Percentiles rank a stretch among this genome's conserved stretches.
These are phyloP conservation scores for Thalassoma bifasciatum DNA, from an alignment of 2,113 vertebrate species.

Conservation along the genomic window DNA sequence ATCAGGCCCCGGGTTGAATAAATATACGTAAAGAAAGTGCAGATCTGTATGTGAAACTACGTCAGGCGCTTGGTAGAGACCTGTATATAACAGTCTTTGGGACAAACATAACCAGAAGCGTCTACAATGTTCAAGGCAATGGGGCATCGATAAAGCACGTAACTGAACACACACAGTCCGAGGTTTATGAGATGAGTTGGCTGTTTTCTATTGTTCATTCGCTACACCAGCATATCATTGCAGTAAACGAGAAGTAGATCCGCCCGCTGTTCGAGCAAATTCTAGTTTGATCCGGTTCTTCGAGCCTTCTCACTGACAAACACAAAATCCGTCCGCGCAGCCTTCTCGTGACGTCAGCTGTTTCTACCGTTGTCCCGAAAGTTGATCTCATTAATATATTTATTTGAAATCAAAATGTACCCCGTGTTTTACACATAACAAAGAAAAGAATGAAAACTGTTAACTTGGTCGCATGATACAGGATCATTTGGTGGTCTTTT, in stretches of 20 bases:
- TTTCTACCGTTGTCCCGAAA: constrained; percentile 10
- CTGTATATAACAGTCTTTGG: too few relatives aligned
- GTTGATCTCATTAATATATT: too few relatives aligned
- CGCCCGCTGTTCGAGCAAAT: constrained; percentile 16
- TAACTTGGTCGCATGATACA: too few relatives aligned
- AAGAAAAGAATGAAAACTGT: too few relatives aligned
- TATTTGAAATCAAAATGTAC: too few relatives aligned
- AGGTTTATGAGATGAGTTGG: constrained; percentile 35
- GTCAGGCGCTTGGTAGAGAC: background rate
- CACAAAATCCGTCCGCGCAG: constrained; percentile 66
- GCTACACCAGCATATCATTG: constrained; percentile 56
- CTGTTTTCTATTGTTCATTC: constrained; percentile 55
- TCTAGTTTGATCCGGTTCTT: constrained; percentile 80
- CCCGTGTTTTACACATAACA: too few relatives aligned
- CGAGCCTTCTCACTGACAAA: constrained; percentile 21
- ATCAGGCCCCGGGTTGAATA: background rate
- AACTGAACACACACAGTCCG: background rate
- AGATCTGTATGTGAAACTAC: background rate
- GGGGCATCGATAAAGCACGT: background rate
- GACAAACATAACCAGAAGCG: background rate
- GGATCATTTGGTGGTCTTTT: too few relatives aligned
- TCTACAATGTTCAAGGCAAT: background rate
- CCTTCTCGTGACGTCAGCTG: constrained; percentile 70
- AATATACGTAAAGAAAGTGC: background rate
- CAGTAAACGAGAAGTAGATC: constrained; percentile 78